Evolutionary conservation across 2,888 invertebrate species (phyloP).

Genomic region (Tanytarsus gracilentus): DNA sequence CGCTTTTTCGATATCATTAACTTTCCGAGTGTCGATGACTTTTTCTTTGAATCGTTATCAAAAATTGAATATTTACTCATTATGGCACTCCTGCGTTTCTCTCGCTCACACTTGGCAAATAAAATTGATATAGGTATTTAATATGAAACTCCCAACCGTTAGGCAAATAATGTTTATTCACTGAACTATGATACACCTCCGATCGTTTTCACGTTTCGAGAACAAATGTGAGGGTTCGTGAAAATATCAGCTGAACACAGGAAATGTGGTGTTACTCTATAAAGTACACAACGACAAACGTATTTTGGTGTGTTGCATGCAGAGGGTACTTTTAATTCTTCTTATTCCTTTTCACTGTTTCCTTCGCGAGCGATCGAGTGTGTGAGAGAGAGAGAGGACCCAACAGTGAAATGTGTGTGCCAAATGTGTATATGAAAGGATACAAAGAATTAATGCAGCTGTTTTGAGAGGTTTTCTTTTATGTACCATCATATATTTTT

Average conservation of each 20-base stretch:
- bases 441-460: conserved; percentile 21
- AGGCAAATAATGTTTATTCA: not conserved
- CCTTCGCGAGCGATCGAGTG: conserved; percentile 6
- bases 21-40: not conserved
- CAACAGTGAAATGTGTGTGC: conserved; percentile 17
- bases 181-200: conserved; percentile 4
- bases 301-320: not conserved
- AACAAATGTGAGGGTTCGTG: conserved; percentile 4
- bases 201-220: conserved; percentile 12
- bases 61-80: conserved; percentile 17
- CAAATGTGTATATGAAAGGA: conserved; percentile 5
- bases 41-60: conserved; percentile 13
- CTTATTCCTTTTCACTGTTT: conserved; percentile 12
- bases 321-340: conserved; percentile 19
- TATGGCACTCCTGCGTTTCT: too few species aligned
- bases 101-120: too few species aligned
- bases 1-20: not conserved
- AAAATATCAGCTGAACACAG: conserved; percentile 24
- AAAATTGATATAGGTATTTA: too few species aligned
- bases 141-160: not conserved
- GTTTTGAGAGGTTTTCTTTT: conserved; percentile 13
- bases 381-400: not conserved
- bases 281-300: not conserved
- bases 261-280: conserved; percentile 17
- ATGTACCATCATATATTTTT: not conserved